Evolutionary conservation across 2,113 vertebrate genomes (phyloP).

Genomic region (Eretmochelys imbricata): DNA sequence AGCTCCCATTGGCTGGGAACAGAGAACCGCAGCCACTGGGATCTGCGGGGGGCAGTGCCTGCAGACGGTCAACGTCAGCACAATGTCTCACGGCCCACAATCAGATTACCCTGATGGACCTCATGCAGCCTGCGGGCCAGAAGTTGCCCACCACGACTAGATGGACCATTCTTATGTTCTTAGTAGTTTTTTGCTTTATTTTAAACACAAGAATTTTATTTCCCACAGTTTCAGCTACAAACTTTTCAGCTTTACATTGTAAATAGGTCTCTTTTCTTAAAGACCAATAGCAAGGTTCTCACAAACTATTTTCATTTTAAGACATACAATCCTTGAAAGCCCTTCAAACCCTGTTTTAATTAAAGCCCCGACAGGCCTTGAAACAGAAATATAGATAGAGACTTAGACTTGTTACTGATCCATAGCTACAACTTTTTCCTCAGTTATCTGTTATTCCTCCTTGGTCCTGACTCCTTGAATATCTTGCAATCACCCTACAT

Average conservation of each 20-base stretch:
- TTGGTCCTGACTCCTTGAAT: no score
- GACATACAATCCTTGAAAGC: not conserved
- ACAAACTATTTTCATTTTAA: not conserved
- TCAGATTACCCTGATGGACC: no score
- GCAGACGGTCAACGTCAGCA: no score
- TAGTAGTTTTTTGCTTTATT: not conserved
- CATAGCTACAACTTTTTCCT: not conserved
- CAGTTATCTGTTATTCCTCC: not conserved
- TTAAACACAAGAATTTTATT: not conserved
- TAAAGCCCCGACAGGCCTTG: not conserved
- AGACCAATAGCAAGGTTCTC: not conserved
- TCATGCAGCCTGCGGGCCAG: no score
- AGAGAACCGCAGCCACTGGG: no score
- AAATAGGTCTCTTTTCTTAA: not conserved
- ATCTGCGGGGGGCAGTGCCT: no score
- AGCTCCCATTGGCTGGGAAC: no score
- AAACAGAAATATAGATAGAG: no score
- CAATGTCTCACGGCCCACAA: no score
- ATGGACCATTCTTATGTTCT: no score
- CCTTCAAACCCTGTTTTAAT: not conserved
- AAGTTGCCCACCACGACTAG: no score
- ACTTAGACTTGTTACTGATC: not conserved
- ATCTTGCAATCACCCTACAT: no score
- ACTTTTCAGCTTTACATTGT: not conserved
- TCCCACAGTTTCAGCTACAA: not conserved